Conservation (phyloP, 2,888 invertebrate genomes). For the Uloborus plumipes region DNA sequence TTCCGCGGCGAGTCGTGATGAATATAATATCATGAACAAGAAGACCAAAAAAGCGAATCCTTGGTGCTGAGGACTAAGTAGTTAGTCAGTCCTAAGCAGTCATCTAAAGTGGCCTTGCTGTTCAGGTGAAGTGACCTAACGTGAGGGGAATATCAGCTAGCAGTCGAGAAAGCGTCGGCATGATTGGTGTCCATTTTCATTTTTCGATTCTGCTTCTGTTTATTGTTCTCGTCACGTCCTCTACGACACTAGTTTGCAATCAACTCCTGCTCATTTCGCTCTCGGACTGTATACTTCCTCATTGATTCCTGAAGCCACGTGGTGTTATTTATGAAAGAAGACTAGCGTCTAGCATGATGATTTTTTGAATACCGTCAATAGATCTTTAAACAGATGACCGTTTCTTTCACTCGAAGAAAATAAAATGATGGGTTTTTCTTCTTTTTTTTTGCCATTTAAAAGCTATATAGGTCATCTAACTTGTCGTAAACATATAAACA, state of each 20-base stretch:
- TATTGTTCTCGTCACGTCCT: constrained; percentile 51
- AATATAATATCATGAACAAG: constrained; percentile 20
- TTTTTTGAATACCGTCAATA: too few relatives aligned
- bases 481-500: too few relatives aligned
- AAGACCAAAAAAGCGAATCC: constrained; percentile 23
- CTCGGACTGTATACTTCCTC: constrained; percentile 43
- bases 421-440: too few relatives aligned
- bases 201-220: constrained; percentile 28
- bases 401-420: too few relatives aligned
- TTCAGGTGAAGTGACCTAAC: constrained; percentile 44
- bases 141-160: constrained; percentile 39
- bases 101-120: constrained; percentile 41
- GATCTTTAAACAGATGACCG: too few relatives aligned
- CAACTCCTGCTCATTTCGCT: constrained; percentile 31
- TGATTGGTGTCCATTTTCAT: constrained; percentile 39
- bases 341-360: too few relatives aligned
- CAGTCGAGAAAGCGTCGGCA: constrained; percentile 13
- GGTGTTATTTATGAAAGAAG: constrained; percentile 1
- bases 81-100: constrained; percentile 24
- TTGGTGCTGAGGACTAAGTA: constrained; percentile 32
- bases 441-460: too few relatives aligned
- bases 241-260: constrained; percentile 46
- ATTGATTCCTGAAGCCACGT: constrained; percentile 35
- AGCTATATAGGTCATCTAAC: too few relatives aligned
- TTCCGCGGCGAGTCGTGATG: constrained; percentile 3